Conservation (phyloP, 2,113 vertebrate species). For the Orthochromis malagaraziensis region DNA sequence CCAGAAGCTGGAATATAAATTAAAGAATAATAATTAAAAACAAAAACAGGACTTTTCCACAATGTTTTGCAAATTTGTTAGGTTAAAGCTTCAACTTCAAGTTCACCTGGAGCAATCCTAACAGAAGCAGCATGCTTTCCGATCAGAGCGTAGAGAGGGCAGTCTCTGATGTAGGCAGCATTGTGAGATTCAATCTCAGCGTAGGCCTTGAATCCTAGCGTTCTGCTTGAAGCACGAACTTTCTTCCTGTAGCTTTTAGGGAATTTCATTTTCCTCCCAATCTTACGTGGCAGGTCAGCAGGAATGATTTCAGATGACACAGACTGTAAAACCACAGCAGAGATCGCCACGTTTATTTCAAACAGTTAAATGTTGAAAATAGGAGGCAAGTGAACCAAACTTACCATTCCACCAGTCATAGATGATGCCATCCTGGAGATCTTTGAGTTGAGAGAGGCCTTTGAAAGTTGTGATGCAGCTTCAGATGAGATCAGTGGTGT, state of each 20-base stretch:
- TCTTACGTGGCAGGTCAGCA: not conserved
- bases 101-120: constrained; percentile 54
- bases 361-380: not conserved
- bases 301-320: constrained; percentile 55
- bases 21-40: not conserved
- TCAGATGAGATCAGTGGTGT: constrained; percentile 68
- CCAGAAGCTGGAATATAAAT: constrained; percentile 53
- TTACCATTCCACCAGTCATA: constrained; percentile 10
- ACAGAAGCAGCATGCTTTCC: constrained; percentile 66
- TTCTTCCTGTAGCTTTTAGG: constrained; percentile 23
- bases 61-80: not conserved
- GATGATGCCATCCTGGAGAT: not conserved
- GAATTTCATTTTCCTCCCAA: not conserved
- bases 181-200: constrained; percentile 57
- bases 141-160: constrained; percentile 54
- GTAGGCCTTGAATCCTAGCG: constrained; percentile 70
- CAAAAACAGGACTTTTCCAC: not conserved
- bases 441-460: constrained; percentile 47
- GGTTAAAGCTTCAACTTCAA: not conserved
- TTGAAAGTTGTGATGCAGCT: not conserved
- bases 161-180: constrained; percentile 58
- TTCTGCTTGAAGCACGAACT: constrained; percentile 49
- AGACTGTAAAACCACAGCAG: constrained; percentile 53
- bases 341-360: not conserved
- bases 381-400: not conserved